These are phyloP conservation scores for Carcinoscorpius rotundicauda DNA, from an alignment of 1,140 invertebrate species.

Conservation along the genomic window DNA sequence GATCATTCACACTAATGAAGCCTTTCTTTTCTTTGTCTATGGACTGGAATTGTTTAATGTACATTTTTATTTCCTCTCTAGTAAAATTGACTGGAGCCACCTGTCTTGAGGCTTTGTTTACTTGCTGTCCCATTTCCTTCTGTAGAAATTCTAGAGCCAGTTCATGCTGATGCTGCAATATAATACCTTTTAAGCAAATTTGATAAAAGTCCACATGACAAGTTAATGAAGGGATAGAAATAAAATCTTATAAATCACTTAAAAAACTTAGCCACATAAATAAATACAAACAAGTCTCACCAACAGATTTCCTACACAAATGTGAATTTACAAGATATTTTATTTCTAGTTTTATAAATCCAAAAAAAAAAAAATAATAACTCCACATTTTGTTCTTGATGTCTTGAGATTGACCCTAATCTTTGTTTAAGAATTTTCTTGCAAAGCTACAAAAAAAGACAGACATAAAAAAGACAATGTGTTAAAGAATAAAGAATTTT, in stretches of 20 bases:
- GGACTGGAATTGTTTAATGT: conserved; percentile 87
- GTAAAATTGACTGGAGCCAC: conserved; percentile 86
- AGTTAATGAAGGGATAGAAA: not conserved
- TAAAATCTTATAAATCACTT: not conserved
- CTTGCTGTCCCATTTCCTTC: conserved; percentile 92
- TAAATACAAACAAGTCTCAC: conserved; percentile 1
- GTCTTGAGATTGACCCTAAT: too few species aligned
- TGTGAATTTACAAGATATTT: too few species aligned
- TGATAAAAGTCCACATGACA: too few species aligned
- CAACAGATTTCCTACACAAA: conserved; percentile 8
- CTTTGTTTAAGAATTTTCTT: too few species aligned
- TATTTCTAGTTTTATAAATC: too few species aligned
- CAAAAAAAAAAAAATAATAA: too few species aligned
- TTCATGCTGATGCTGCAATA: conserved; percentile 44
- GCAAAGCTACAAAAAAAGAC: too few species aligned
- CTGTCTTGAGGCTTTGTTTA: conserved; percentile 70
- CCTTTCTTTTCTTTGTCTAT: conserved; percentile 94
- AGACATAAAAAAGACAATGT: too few species aligned
- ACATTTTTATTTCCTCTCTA: conserved; percentile 85
- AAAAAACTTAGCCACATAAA: not conserved
- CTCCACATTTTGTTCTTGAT: too few species aligned
- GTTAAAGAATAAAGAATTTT: too few species aligned
- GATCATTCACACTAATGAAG: conserved; percentile 95
- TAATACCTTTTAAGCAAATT: conserved; percentile 2
- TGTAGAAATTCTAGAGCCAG: conserved; percentile 69